Base-by-base conservation (phyloP, 2,888 invertebrate genomes). In the Trachelus stipa region DNA sequence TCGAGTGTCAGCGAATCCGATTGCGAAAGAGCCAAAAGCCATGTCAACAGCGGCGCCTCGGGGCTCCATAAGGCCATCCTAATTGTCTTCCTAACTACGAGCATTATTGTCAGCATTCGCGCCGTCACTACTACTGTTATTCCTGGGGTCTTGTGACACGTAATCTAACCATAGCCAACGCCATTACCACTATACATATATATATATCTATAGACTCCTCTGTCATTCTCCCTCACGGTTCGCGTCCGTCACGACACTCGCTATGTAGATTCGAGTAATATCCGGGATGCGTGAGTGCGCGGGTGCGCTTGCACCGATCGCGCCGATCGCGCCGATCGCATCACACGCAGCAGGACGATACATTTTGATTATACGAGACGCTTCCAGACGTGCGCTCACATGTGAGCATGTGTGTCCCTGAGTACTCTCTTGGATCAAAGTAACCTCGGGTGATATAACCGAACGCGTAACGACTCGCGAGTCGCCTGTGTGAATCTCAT, bases 401-500 rank as follows among this genome's bases (percentile, higher is more conserved):
- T 11, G 69, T 6, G 6, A 12, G 30, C n/a, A 33, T 15, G 69
- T 12, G 33, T n/a, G 33, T 33, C 69, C 12, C 69, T 30, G 12
- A 12, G 69, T 69, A 30, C 30, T 69, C 69, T 30, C 11, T 30
- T 31, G 69, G 69, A 33, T 69, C 30, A 12, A 69, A 30, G 30
- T 30, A 69, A 23, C 69, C 12, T 69, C 33, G 78, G 83, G 79
- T 87, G 87, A 87, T 84, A 87, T 87, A 87, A 87, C 82, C 76
- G 75, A 34, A 80, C 85, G 85, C 85, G 87, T 88, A 88, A 87
- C 85, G 84, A 81, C 88, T 89, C 85, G 85, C 85, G 87, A 88
- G 88, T 87, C 85, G 84, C 81, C 88, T 89, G 88, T 89, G 89
- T 89, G 89, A 89, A 89, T 89, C 87, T 79, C 87, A 84, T 89